phyloP scores from a whole-genome alignment of 1,140 invertebrate species.

The Drosophila tristis region DNA sequence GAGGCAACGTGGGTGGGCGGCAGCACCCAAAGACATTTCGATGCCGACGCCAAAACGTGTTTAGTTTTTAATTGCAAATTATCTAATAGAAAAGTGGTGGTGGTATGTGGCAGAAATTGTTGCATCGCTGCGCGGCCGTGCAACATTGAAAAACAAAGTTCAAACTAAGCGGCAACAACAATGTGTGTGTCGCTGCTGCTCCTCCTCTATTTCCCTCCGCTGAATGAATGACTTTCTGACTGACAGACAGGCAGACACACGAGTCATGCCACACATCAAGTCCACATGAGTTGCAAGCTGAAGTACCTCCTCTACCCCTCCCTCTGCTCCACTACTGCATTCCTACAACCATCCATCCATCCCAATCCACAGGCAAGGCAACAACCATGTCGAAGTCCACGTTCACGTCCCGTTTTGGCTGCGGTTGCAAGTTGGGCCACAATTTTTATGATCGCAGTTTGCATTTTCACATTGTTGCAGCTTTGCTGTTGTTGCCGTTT shows the following conservation, averaged over 20 bases:
- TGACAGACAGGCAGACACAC: slow-evolving; percentile 56
- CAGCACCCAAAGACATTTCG: slow-evolving; percentile 31
- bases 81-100: slow-evolving; percentile 43
- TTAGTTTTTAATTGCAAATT: slow-evolving; percentile 82
- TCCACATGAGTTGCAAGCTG: slow-evolving; percentile 76
- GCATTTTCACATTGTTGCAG: slow-evolving; percentile 75
- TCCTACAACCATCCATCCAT: slow-evolving; percentile 40
- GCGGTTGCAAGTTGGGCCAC: slow-evolving; percentile 63
- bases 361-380: slow-evolving; percentile 33
- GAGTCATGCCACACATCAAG: slow-evolving; percentile 80
- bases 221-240: slow-evolving; percentile 17
- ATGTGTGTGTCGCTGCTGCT: slow-evolving; percentile 11
- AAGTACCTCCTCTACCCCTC: slow-evolving; percentile 20
- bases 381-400: slow-evolving; percentile 56
- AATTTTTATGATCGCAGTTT: slow-evolving; percentile 76
- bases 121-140: slow-evolving; percentile 52
- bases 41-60: slow-evolving; percentile 63
- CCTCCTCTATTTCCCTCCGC: slow-evolving; percentile 23
- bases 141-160: slow-evolving; percentile 80
- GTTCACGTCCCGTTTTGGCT: slow-evolving; percentile 59
- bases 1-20: slow-evolving; percentile 68
- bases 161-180: slow-evolving; percentile 67
- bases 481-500: slow-evolving; percentile 7
- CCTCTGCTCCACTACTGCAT: slow-evolving; percentile 32
- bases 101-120: background rate